Conservation (phyloP, 2,113 vertebrate species). For the Pithys albifrons region DNA sequence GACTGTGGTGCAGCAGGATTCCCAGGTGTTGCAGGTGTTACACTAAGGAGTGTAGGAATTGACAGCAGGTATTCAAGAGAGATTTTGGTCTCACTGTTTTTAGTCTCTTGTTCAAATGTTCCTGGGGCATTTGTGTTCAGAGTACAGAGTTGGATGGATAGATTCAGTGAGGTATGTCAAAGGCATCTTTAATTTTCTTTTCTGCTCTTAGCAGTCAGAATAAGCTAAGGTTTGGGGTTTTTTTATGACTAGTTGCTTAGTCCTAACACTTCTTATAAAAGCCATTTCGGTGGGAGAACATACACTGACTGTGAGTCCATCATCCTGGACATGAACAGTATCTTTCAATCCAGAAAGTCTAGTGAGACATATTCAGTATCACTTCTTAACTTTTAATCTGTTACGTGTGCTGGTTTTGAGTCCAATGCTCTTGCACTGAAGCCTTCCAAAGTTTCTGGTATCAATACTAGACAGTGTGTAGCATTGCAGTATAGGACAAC, state of each 20-base stretch:
- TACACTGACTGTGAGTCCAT: not conserved
- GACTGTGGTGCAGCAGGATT: not conserved
- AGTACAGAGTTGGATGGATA: not conserved
- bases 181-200: not conserved
- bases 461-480: not conserved
- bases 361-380: not conserved
- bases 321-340: not conserved
- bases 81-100: not conserved
- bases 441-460: not conserved
- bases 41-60: not conserved
- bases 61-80: not conserved
- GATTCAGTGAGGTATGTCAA: not conserved
- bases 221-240: not conserved
- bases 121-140: not conserved
- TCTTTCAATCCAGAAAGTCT: not conserved
- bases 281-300: not conserved
- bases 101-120: not conserved
- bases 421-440: not conserved
- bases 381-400: not conserved
- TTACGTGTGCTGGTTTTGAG: not conserved
- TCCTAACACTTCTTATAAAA: not conserved
- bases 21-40: not conserved
- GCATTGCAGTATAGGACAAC: not conserved
- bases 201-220: not conserved
- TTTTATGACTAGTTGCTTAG: not conserved